A percentile compares a stretch with the other conserved stretches of the same genome.
Conservation (phyloP, 2,888 invertebrate species). For the Phragmatobia fuliginosa region DNA sequence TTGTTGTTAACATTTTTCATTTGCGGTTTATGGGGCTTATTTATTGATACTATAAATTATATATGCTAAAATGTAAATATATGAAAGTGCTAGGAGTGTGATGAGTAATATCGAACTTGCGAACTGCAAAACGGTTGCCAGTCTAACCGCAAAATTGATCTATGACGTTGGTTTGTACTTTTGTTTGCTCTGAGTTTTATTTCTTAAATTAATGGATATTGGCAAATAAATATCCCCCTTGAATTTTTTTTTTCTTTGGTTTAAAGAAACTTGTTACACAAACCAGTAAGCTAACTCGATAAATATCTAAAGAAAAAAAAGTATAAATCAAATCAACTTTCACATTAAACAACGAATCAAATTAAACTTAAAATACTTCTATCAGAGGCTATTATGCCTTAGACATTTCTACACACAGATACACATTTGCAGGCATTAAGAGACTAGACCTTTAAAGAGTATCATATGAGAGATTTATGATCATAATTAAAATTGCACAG, state of each 20-base stretch:
- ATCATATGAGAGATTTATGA: background rate
- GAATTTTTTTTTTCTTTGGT: too few relatives aligned
- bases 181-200: too few relatives aligned
- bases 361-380: background rate
- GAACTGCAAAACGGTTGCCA: too few relatives aligned
- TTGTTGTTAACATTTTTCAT: slow-evolving; percentile 28
- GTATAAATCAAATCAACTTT: too few relatives aligned
- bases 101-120: background rate
- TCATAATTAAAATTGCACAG: background rate
- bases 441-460: background rate
- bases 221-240: too few relatives aligned
- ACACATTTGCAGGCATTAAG: background rate
- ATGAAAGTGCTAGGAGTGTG: background rate
- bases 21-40: background rate
- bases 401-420: background rate
- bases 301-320: too few relatives aligned
- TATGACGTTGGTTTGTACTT: too few relatives aligned
- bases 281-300: too few relatives aligned
- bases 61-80: background rate
- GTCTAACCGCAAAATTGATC: too few relatives aligned
- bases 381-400: background rate
- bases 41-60: background rate
- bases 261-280: too few relatives aligned
- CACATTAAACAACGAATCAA: background rate
- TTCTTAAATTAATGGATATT: too few relatives aligned